A percentile compares a stretch with the other conserved stretches of the same genome.
Evolutionary conservation across 1,140 invertebrate genomes (phyloP).

Genomic region (Nomia melanderi): DNA sequence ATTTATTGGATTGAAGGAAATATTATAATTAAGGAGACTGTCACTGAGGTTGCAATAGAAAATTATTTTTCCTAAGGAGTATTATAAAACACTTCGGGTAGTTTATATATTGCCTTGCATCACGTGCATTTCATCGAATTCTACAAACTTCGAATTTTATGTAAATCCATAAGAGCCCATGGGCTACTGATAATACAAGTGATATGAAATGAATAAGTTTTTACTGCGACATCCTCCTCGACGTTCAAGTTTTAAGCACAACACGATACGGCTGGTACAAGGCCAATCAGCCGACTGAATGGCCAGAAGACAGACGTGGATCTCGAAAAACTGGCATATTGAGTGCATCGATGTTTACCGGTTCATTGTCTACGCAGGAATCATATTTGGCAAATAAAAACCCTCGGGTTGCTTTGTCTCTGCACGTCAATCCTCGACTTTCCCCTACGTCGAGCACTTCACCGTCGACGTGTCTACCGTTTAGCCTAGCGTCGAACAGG

Average conservation of each 20-base stretch:
- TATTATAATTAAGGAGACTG: too few species aligned
- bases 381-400: slow-evolving; percentile 41
- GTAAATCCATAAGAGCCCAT: too few species aligned
- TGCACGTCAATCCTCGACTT: neutral
- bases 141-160: too few species aligned
- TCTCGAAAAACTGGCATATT: slow-evolving; percentile 37
- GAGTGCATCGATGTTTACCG: slow-evolving; percentile 26
- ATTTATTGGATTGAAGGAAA: too few species aligned
- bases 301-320: slow-evolving; percentile 4
- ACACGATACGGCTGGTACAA: neutral
- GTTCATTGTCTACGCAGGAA: slow-evolving; percentile 33
- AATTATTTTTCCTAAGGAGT: too few species aligned
- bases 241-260: neutral
- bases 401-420: slow-evolving; percentile 20
- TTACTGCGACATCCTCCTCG: too few species aligned
- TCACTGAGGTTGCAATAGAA: too few species aligned
- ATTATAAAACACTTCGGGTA: too few species aligned
- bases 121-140: too few species aligned
- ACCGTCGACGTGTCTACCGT: neutral
- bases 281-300: slow-evolving; percentile 5
- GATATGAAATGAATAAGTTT: too few species aligned
- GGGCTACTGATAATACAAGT: too few species aligned
- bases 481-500: neutral
- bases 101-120: too few species aligned
- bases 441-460: neutral